Conservation (phyloP, 2,888 invertebrate species). For the Trichopoda pennipes region DNA sequence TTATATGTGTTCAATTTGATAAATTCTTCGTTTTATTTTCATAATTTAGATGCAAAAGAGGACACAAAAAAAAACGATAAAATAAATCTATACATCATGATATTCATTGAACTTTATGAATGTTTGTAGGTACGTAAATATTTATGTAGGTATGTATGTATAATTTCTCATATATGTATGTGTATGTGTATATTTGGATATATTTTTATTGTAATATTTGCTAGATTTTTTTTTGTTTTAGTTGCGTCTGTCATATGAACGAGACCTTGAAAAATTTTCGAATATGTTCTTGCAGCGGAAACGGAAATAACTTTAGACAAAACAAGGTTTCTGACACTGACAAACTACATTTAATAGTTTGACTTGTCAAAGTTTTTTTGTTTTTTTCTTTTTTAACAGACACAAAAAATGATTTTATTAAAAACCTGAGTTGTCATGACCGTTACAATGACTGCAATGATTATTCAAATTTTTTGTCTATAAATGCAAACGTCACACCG, state of each 20-base stretch:
- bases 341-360: slow-evolving; percentile 50
- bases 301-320: slow-evolving; percentile 68
- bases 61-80: not conserved
- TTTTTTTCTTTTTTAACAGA: slow-evolving; percentile 2
- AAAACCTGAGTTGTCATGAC: slow-evolving; percentile 38
- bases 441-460: not conserved
- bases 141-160: too few relatives aligned
- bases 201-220: slow-evolving; percentile 6
- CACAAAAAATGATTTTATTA: slow-evolving; percentile 31
- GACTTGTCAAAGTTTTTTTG: slow-evolving; percentile 9
- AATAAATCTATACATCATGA: slow-evolving; percentile 12
- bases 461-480: not conserved
- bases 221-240: slow-evolving; percentile 10
- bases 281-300: slow-evolving; percentile 55
- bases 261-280: slow-evolving; percentile 52
- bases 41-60: slow-evolving; percentile 57
- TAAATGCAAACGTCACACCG: not conserved
- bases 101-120: slow-evolving; percentile 23
- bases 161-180: too few relatives aligned
- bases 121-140: not conserved
- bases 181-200: too few relatives aligned
- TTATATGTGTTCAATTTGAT: not conserved
- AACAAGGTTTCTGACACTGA: slow-evolving; percentile 66
- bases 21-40: slow-evolving; percentile 50
- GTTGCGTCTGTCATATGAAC: slow-evolving; percentile 27